These are phyloP conservation scores for Aleiodes leptofemur DNA, from an alignment of 2,888 invertebrate genomes.

Conservation along the genomic window DNA sequence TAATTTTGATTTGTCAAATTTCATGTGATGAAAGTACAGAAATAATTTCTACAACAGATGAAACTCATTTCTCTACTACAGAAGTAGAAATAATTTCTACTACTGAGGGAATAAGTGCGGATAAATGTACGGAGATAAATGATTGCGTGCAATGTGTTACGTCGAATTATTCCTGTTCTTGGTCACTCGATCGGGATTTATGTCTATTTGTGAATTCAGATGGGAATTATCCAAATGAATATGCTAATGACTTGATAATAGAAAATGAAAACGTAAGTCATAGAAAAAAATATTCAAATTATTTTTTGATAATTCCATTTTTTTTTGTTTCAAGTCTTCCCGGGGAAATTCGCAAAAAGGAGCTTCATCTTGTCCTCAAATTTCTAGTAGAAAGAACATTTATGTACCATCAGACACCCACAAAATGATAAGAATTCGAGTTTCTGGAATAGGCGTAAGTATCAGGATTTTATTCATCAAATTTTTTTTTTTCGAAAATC, in stretches of 20 bases:
- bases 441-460: no score
- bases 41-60: constrained; percentile 7
- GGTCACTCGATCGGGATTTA: constrained; percentile 1
- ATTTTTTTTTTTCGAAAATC: no score
- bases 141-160: constrained; percentile 1
- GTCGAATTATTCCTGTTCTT: constrained; percentile 3
- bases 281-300: neutral
- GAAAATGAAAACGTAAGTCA: constrained; percentile 19
- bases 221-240: neutral
- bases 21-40: constrained; percentile 10
- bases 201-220: neutral
- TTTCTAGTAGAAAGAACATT: neutral
- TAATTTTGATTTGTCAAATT: neutral
- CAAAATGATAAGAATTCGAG: constrained; percentile 6
- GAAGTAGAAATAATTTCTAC: constrained; percentile 4
- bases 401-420: constrained; percentile 17
- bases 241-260: neutral
- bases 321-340: constrained; percentile 7
- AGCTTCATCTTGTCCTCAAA: constrained; percentile 12
- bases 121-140: neutral
- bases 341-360: neutral
- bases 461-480: no score
- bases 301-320: neutral
- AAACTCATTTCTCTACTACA: no score
- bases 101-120: neutral